phyloP scores from a whole-genome alignment of 2,113 vertebrate genomes.

The Myotis brandtii region DNA sequence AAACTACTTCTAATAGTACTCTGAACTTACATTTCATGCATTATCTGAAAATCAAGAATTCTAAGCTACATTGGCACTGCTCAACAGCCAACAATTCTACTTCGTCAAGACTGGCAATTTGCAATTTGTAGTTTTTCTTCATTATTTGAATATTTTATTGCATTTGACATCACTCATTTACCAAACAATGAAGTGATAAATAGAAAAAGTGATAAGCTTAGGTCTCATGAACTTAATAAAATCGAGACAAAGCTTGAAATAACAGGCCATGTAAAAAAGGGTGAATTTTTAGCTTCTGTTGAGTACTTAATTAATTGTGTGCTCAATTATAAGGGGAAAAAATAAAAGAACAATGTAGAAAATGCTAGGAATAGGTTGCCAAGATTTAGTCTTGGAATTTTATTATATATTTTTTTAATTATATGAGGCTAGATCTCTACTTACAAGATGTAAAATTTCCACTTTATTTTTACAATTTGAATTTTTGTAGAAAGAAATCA shows the following conservation, averaged over 20 bases:
- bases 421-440: not conserved
- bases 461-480: slow-evolving; percentile 20
- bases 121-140: not conserved
- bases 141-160: slow-evolving; percentile 63
- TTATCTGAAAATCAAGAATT: slow-evolving; percentile 16
- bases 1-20: not conserved
- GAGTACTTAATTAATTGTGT: slow-evolving; percentile 32
- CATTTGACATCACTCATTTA: slow-evolving; percentile 37
- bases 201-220: slow-evolving; percentile 32
- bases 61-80: not conserved
- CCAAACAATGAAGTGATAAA: slow-evolving; percentile 44
- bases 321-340: slow-evolving; percentile 56
- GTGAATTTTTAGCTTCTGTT: slow-evolving; percentile 36
- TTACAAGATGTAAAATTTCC: not conserved
- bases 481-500: not conserved
- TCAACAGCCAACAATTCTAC: not conserved
- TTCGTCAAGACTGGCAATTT: slow-evolving; percentile 21
- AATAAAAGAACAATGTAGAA: slow-evolving; percentile 44
- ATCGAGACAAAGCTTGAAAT: slow-evolving; percentile 66
- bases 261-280: slow-evolving; percentile 54
- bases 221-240: slow-evolving; percentile 49
- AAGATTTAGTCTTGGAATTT: not conserved
- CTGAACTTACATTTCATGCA: not conserved
- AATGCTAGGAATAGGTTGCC: slow-evolving; percentile 1
- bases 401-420: not conserved